Percentiles rank a stretch among this genome's conserved stretches.
phyloP scores from a whole-genome alignment of 2,113 vertebrate species.

The Vimba vimba region DNA sequence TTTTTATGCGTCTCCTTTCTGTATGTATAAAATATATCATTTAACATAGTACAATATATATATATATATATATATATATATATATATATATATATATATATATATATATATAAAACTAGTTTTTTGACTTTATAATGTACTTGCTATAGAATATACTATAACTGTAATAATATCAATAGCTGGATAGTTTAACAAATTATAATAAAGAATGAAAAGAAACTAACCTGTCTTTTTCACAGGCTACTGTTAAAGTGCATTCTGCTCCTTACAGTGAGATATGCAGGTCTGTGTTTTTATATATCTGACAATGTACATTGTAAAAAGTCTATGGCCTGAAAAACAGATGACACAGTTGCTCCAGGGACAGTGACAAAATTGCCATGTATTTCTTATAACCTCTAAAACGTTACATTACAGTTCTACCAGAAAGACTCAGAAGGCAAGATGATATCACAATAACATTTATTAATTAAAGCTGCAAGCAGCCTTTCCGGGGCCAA shows the following conservation, averaged over 20 bases:
- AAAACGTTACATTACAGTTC: neutral
- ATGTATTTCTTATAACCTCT: neutral
- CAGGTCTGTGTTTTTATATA: conserved; percentile 19
- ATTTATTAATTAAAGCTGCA: no score
- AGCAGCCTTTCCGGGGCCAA: no score
- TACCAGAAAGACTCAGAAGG: no score
- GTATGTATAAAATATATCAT: neutral
- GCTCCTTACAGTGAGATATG: neutral
- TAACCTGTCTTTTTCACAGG: neutral
- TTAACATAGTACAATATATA: neutral
- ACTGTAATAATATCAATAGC: neutral
- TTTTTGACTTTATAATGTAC: neutral
- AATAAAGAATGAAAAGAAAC: neutral
- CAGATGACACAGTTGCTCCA: neutral
- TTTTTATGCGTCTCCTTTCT: neutral
- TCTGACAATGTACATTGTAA: neutral
- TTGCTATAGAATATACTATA: neutral
- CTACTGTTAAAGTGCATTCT: neutral
- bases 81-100: no score
- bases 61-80: no score
- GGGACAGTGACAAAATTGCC: neutral
- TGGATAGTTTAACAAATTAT: neutral
- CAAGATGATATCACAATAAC: no score
- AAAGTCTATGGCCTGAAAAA: neutral
- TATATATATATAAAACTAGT: no score